Evolutionary conservation across 1,140 invertebrate genomes (phyloP), one percentile per base, ranked within the genome.

Genomic region (Hylyphantes graminicola): DNA sequence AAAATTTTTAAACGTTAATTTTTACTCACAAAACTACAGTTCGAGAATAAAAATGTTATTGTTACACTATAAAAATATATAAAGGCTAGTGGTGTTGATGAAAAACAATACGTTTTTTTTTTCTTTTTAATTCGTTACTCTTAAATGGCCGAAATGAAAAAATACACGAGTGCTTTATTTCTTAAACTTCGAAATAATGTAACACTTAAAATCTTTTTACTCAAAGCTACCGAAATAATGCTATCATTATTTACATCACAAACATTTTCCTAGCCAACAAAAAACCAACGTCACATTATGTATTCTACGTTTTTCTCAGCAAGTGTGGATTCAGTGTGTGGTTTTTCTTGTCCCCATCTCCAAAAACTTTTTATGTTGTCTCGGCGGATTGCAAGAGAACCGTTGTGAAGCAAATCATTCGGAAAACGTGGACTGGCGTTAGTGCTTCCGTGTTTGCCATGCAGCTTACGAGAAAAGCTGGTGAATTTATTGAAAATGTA

Each of bases 391-490:
- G 17, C 10, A 15, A 70, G 67, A 70, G 54, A 51, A 70, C 15
- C 15, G 68, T 19, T 70, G 19, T 70, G 54, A 70, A 53, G 54
- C 50, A 70, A 70, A 70, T 70, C 68, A 70, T 17, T 70, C 68
- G 53, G 68, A n/a, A 70, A 7, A 70, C 15, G 50, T 15, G 54
- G 13, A 15, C 68, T 19, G 9, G 15, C 15, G 54, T 19, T 70
- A 70, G 51, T 53, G 50, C 68, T 53, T 70, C 50, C 15, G n/a
- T 70, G 68, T 70, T 54, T 53, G 68, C n/a, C 50, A 8, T 51
- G 12, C 50, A n/a, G 5, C 68, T 53, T 51, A 70, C 19, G 19
- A 67, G 7, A 70, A 35, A 35, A 35, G 35, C 35, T 35, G 35
- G 35, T 35, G 35, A 35, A 35, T 35, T 35, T 35, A 35, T 35